Base-by-base conservation (phyloP, 1,140 invertebrate species). In the Andricus grossulariae region DNA sequence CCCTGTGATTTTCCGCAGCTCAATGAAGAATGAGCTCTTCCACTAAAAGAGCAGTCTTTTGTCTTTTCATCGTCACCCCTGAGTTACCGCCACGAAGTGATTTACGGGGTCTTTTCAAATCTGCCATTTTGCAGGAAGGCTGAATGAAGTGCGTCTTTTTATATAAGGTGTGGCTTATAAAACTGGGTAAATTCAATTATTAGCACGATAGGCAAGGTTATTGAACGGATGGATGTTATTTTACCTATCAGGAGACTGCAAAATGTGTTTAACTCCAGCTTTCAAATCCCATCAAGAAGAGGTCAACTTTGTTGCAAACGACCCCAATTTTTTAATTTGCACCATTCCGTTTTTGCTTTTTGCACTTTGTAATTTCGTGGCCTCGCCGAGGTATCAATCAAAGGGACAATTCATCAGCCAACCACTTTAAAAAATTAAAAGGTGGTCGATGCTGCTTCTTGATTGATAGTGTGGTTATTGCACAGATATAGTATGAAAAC, bases 31-130 rank as follows among this genome's bases (percentile, higher is more conserved):
- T 73, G 70, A 73, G 55, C 70, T 74, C 54, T 73, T 77, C 50
- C 52, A 19, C 75, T 55, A 51, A 75, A 77, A 74, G 75, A 77
- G 74, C 76, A 73, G 50, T 71, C 76, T 80, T 85, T 87, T 86
- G 85, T 86, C 86, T 86, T 87, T 86, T 82, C 83, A 86, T 86
- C 80, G 83, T 85, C 85, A 60, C 25, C 55, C 55, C 55, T 57
- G 12, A 13, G 19, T 55, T 25, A 25, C 15, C 15, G 25, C 12
- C 13, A 16, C 8, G 1, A 32, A 6, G 25, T 19, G 57, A 15
- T 60, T 60, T 60, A 15, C 19, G 15, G 3, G 3, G 12, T 60
- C 57, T 19, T 60, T 60, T 60, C 57, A 60, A 21, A 25, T 25
- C 19, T 12, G 13, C 13, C 57, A 15, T 60, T 60, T 60, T 6